Evolutionary conservation across 1,140 invertebrate species (phyloP).

Genomic region (Antheraea pernyi): DNA sequence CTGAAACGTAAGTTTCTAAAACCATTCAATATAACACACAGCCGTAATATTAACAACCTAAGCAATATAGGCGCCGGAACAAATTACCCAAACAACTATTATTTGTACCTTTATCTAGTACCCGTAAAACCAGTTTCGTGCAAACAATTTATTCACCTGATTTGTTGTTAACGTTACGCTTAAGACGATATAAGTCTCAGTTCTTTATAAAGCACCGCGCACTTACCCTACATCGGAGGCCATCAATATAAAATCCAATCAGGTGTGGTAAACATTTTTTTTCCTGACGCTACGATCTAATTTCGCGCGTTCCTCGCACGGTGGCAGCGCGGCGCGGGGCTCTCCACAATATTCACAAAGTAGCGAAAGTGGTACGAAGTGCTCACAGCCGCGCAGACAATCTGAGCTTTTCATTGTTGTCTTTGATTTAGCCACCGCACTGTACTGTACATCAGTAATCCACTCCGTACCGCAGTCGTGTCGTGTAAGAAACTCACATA

Average conservation of each 20-base stretch:
- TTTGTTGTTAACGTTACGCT: conserved; percentile 5
- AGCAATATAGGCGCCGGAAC: too few species aligned
- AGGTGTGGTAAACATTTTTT: conserved; percentile 25
- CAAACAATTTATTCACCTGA: not conserved
- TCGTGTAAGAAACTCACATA: not conserved
- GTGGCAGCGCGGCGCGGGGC: conserved; percentile 19
- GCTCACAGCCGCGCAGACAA: conserved; percentile 51
- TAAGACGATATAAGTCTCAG: conserved; percentile 13
- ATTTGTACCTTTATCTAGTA: too few species aligned
- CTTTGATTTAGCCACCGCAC: conserved; percentile 49
- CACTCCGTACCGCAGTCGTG: not conserved
- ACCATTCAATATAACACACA: too few species aligned
- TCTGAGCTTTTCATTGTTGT: conserved; percentile 53
- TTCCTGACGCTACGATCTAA: conserved; percentile 45
- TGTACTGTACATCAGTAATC: conserved; percentile 18
- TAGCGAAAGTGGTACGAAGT: conserved; percentile 62
- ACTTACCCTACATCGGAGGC: conserved; percentile 8
- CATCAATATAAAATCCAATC: conserved; percentile 26
- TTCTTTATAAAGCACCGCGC: conserved; percentile 5
- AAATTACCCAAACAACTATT: too few species aligned
- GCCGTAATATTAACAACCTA: too few species aligned
- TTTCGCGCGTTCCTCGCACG: conserved; percentile 35
- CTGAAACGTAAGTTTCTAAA: too few species aligned
- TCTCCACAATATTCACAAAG: conserved; percentile 53
- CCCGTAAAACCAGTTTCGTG: not conserved